Evolutionary conservation across 30 jellyfish, hydroid and myxozoan genomes (phyloP), one percentile per base, ranked within the genome.

Genomic region (Cassiopea xamachana): DNA sequence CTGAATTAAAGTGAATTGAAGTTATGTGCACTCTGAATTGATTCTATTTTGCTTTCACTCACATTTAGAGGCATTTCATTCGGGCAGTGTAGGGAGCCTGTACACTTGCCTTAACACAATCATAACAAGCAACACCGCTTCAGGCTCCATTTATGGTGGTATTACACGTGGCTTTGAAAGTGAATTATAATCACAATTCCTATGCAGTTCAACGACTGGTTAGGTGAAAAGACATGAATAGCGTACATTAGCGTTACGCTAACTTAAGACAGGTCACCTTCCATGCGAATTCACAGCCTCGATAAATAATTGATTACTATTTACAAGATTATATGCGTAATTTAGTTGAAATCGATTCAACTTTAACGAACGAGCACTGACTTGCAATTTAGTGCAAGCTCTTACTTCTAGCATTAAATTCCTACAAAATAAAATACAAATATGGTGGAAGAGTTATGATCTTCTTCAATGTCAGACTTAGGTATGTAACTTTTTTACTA

Each of bases 71-170:
- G n/a, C n/a, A n/a, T n/a, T n/a, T n/a, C n/a, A n/a, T n/a, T n/a
- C n/a, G n/a, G n/a, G n/a, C n/a, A n/a, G n/a, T n/a, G n/a, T n/a
- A n/a, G n/a, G n/a, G n/a, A n/a, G n/a, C n/a, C n/a, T n/a, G n/a
- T n/a, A n/a, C n/a, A n/a, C n/a, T n/a, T n/a, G n/a, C n/a, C n/a
- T n/a, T n/a, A n/a, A n/a, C n/a, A n/a, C n/a, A n/a, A n/a, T n/a
- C n/a, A n/a, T n/a, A n/a, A n/a, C n/a, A n/a, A n/a, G n/a, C n/a
- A n/a, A n/a, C n/a, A n/a, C n/a, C n/a, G n/a, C n/a, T n/a, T n/a
- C n/a, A n/a, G n/a, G n/a, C n/a, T n/a, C n/a, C n/a, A 58, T 58
- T 58, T 58, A 13, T 68, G 77, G 77, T 68, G 77, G 77, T 44
- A 13, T 16, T 3, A 16, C 10, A 4, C 9, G 45, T 68, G 9